Base-by-base conservation (phyloP, 2,113 vertebrate species). In the Corythoichthys intestinalis region DNA sequence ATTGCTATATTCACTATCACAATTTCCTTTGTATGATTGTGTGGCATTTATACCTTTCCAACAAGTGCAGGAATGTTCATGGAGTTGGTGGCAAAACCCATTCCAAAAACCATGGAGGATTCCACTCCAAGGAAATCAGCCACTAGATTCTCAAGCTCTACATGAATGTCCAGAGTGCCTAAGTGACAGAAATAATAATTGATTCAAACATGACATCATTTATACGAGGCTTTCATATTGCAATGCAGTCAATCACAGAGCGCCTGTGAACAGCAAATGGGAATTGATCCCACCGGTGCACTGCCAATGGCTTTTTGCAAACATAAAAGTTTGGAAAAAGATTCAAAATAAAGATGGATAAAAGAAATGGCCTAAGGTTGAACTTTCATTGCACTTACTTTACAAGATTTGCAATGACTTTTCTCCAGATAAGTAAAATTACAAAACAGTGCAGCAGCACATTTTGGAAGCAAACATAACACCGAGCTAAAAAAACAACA, bases 81-180 rank as follows among this genome's bases (percentile, higher is more conserved):
- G 0, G 95, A 94, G 84, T 97, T 98, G 44, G 95, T 96, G 76
- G 96, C 96, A 39, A 97, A 98, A 64, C 96, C 96, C 96, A 98
- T 98, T 39, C 96, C 95, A 71, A 94, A 96, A 5, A 90, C 87
- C 94, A 97, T 93, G 50, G 92, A 88, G 12, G 93, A 92, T 83
- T 98, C 94, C 2, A 94, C 93, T 50, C 92, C 91, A 35, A 97
- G 89, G 84, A 97, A 97, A 38, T 59, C 78, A 38, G 95, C 94
- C 73, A 97, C 91, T 6, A 95, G 93, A 17, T 92, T 80, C 73
- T 98, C 96, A 75, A 98, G 81, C 61, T 96, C 94, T 76, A 93
- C 72, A 0, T 96, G 94, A 57, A 95, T 94, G 82, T 92, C 90
- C 67, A 97, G 82, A 62, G 93, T 95, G 70, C 94, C 96, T 98